These are phyloP conservation scores for Pomacea maculata DNA, from an alignment of 1,140 invertebrate species.

Conservation along the genomic window DNA sequence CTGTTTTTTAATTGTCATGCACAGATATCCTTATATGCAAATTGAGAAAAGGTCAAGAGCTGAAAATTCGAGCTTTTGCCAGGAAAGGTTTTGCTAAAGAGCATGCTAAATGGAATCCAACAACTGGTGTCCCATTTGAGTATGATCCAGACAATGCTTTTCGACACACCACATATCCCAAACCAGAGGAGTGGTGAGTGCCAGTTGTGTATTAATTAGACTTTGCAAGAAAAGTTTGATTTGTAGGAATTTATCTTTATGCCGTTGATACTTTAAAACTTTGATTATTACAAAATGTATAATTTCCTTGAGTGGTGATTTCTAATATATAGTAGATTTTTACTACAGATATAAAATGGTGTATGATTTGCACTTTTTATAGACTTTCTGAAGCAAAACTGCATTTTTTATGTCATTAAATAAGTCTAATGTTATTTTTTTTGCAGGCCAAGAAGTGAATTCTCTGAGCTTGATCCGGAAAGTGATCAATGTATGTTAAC, in stretches of 20 bases:
- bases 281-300: neutral
- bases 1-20: slow-evolving; percentile 27
- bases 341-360: neutral
- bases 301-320: neutral
- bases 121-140: slow-evolving; percentile 96
- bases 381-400: too few relatives aligned
- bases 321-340: neutral
- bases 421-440: slow-evolving; percentile 19
- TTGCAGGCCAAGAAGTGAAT: slow-evolving; percentile 91
- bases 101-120: slow-evolving; percentile 99
- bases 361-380: neutral
- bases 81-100: slow-evolving; percentile 98
- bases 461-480: slow-evolving; percentile 81
- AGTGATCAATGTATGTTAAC: slow-evolving; percentile 84
- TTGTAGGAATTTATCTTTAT: neutral
- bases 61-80: slow-evolving; percentile 95
- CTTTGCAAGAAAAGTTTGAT: neutral
- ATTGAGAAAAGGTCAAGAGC: slow-evolving; percentile 95
- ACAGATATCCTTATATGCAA: slow-evolving; percentile 96
- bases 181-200: slow-evolving; percentile 93
- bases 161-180: slow-evolving; percentile 94
- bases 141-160: slow-evolving; percentile 99
- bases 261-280: neutral
- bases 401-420: neutral
- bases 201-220: neutral